Conservation (phyloP, 2,888 invertebrate species). For the Trisateles emortualis region DNA sequence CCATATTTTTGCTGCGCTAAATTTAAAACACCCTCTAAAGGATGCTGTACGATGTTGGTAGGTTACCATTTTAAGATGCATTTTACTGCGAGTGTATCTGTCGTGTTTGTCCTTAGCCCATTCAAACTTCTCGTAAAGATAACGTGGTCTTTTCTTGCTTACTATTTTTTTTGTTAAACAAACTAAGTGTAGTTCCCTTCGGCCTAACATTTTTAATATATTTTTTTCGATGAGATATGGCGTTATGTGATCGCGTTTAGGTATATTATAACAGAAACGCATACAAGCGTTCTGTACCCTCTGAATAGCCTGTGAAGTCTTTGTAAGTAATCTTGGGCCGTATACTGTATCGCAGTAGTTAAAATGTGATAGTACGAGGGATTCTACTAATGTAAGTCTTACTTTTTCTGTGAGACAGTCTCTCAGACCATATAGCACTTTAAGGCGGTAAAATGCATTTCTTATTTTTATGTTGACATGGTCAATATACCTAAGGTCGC, state of each 20-base stretch:
- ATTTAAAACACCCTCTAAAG: neutral
- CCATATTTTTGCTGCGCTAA: neutral
- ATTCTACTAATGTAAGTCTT: conserved; percentile 8
- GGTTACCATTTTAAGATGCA: neutral
- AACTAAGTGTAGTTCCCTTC: neutral
- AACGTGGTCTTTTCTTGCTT: neutral
- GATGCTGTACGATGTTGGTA: neutral
- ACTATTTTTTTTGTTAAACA: neutral
- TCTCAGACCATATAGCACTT: neutral
- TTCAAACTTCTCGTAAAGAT: neutral
- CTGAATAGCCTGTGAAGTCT: conserved; percentile 11
- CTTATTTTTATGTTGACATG: neutral
- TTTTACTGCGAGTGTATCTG: neutral
- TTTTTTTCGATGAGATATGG: neutral
- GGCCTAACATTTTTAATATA: neutral
- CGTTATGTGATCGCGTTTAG: neutral
- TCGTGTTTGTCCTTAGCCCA: neutral
- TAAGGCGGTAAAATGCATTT: neutral
- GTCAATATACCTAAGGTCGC: neutral
- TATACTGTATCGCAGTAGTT: conserved; percentile 26
- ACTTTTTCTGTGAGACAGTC: neutral
- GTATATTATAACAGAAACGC: conserved; percentile 3
- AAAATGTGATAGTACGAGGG: conserved; percentile 9
- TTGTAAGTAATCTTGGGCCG: conserved; percentile 19
- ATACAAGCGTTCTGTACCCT: conserved; percentile 3